Base-by-base conservation (phyloP, 2,888 invertebrate species). In the Bhutanitis thaidina region DNA sequence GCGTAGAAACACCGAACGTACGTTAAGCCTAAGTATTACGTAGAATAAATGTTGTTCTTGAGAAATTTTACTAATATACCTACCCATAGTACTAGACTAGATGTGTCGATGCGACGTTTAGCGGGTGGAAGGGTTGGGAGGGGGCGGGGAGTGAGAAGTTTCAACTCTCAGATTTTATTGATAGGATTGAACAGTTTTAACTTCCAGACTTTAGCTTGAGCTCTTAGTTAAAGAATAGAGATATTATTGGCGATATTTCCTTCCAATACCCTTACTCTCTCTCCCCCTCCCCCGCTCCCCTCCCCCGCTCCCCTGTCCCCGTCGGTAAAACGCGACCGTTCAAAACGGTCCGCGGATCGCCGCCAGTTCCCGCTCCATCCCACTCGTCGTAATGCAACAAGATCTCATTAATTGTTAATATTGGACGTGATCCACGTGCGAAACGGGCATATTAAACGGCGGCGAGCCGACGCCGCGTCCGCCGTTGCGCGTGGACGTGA, bases 321-420 rank as follows among this genome's bases (percentile, higher is more conserved):
- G 7, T n/a, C 27, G 1, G 1, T 10, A 4, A 4, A 1, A 7
- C 34, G 39, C 14, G 41, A 8, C 16, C 41, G 49, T 49, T 49
- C 2, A 7, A 30, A 36, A 49, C 35, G 29, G 13, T 9, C 30
- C 45, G 37, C n/a, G 15, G 5, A 3, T 13, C 20, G 16, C 10
- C 29, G 16, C 13, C 12, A 27, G 36, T 10, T 29, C 54, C 50
- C 61, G 61, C 59, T 62, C 61, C 64, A 65, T 64, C 60, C 54
- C 59, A 58, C 55, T 65, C 27, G 27, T 65, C 62, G 64, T 67
- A 66, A 68, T 62, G 58, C 67, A 63, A 56, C 59, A 62, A 74
- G 77, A 77, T 77, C 77, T 77, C 77, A 77, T 72, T 77, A 73
- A 57, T 58, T 57, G 56, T 69, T 67, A 57, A 36, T 49, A 50